A percentile compares a stretch with the other conserved stretches of the same genome.
phyloP scores from a whole-genome alignment of 2,888 invertebrate genomes.

The Drymonia ruficornis region DNA sequence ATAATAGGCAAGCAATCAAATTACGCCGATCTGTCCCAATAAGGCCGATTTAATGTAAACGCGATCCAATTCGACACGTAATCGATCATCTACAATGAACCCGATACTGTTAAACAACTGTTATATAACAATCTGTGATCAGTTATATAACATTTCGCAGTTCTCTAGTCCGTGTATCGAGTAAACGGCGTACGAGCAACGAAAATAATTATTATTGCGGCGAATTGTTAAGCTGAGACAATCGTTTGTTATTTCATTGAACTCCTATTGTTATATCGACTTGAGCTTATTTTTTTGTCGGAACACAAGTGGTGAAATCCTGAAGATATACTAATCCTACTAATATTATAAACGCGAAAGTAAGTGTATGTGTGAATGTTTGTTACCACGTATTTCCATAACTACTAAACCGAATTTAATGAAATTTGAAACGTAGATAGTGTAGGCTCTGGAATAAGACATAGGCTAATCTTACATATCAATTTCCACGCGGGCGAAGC shows the following conservation, averaged over 20 bases:
- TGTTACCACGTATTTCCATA: no score
- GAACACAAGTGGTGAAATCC: no score
- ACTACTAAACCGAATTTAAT: no score
- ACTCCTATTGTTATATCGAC: not conserved
- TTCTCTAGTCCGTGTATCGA: not conserved
- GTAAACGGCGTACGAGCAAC: not conserved
- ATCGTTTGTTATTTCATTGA: slow-evolving; percentile 2
- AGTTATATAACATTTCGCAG: not conserved
- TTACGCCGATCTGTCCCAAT: not conserved
- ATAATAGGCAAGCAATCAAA: not conserved
- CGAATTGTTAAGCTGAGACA: slow-evolving; percentile 1
- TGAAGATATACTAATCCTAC: no score
- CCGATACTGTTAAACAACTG: not conserved
- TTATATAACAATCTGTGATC: no score
- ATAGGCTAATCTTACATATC: no score
- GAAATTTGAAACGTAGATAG: no score
- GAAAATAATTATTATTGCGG: not conserved
- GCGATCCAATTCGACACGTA: not conserved
- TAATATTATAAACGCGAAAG: no score
- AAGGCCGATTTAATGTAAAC: not conserved
- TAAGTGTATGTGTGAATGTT: no score
- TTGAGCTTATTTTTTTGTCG: no score
- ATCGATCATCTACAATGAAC: not conserved
- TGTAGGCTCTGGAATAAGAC: no score
- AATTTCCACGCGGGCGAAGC: no score